Base-by-base conservation (phyloP, 1,140 invertebrate species). In the Steinernema feltiae region DNA sequence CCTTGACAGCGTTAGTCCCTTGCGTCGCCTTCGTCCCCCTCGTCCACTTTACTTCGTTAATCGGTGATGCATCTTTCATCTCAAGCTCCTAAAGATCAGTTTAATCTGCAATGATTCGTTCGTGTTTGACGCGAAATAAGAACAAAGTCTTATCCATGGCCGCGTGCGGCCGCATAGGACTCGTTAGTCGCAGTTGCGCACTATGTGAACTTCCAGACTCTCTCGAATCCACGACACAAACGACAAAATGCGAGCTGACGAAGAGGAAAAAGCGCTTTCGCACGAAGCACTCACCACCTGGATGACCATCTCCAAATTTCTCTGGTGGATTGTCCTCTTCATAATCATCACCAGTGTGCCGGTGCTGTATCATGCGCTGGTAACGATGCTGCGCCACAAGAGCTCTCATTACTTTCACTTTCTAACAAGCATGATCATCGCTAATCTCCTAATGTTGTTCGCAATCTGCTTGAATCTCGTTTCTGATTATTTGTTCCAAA, bases 401-500 rank as follows among this genome's bases (percentile, higher is more conserved):
- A 63, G 7, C 15, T 63, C 53, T 3, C 53, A 63, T 21, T 63
- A 63, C 53, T 63, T 63, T 21, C 53, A 63, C 53, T 63, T 63
- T 21, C 53, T 63, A 3, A 63, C 53, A 3, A 63, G 53, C 53
- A 63, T 63, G 53, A 63, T 63, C 24, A 27, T 63, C 3, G 53
- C 53, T 27, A 63, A 63, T 27, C 24, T 63, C 7, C 53, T 63
- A 3, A 63, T 63, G 53, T 27, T 63, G 12, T 63, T 63, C 24
- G 53, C 53, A 7, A 63, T 63, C 24, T 63, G 53, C 24, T 21
- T 63, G 53, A 63, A 63, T 21, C 53, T 63, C 53, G 24, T 63
- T 63, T 63, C 53, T 3, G 53, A 63, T 27, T 63, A 63, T 21
- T 63, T 63, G 53, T 63, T 63, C 53, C 53, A 63, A 15, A 63